A percentile compares a stretch with the other conserved stretches of the same genome.
These are phyloP conservation scores for Agrypnia vestita DNA, from an alignment of 1,140 invertebrate species.

Conservation along the genomic window DNA sequence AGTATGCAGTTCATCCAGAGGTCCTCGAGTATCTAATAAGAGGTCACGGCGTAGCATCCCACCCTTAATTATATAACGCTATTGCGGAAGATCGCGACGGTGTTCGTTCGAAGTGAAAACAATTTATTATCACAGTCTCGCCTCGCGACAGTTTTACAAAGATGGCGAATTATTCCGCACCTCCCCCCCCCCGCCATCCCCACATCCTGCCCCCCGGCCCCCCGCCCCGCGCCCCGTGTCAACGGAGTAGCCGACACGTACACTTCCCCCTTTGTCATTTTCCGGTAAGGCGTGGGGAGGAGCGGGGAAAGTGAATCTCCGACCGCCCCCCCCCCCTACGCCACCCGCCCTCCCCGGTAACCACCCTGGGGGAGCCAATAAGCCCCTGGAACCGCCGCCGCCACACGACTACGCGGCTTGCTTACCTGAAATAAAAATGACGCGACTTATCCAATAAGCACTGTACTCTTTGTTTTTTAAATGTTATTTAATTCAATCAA, in stretches of 20 bases:
- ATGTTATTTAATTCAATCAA: no score
- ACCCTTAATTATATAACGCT: constrained; percentile 10
- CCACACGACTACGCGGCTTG: constrained; percentile 28
- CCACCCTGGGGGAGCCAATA: constrained; percentile 18
- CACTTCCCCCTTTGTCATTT: constrained; percentile 35
- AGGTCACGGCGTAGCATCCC: background rate
- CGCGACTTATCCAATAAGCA: background rate
- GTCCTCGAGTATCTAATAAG: no score
- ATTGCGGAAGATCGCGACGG: constrained; percentile 24
- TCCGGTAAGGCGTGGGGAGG: constrained; percentile 20
- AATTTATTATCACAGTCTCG: constrained; percentile 24
- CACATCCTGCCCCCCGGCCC: no score
- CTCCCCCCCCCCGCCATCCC: no score
- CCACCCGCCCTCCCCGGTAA: background rate
- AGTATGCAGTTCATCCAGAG: no score
- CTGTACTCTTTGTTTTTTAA: no score
- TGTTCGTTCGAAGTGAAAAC: constrained; percentile 25
- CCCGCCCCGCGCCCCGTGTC: background rate
- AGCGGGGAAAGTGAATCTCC: constrained; percentile 28
- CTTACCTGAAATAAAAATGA: constrained; percentile 33
- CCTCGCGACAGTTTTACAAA: constrained; percentile 22
- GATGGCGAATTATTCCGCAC: constrained; percentile 35
- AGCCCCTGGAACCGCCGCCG: constrained; percentile 16
- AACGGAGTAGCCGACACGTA: constrained; percentile 32
- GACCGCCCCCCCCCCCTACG: background rate